These are phyloP conservation scores for Hippoglossus stenolepis DNA, from an alignment of 2,113 vertebrate genomes.

Conservation along the genomic window DNA sequence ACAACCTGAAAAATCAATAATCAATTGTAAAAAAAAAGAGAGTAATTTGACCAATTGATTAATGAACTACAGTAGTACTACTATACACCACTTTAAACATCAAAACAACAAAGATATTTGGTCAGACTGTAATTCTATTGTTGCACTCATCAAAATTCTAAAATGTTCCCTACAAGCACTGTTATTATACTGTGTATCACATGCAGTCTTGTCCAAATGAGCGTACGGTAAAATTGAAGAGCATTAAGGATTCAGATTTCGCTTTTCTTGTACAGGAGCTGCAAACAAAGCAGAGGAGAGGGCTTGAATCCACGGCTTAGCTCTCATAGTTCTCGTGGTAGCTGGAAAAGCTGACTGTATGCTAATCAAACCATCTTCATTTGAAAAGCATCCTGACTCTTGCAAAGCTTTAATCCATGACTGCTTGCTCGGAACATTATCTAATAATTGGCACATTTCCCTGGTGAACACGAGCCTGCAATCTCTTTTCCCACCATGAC, in stretches of 20 bases:
- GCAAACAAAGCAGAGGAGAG: slow-evolving; percentile 7
- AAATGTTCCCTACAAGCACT: background rate
- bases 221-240: no score
- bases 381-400: slow-evolving; percentile 65
- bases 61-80: background rate
- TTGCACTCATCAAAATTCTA: background rate
- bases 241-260: background rate
- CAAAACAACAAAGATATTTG: no score
- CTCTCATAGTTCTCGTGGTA: slow-evolving; percentile 36
- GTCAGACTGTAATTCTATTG: no score
- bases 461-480: slow-evolving; percentile 62
- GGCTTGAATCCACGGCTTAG: slow-evolving; percentile 31
- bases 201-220: no score
- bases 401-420: slow-evolving; percentile 69
- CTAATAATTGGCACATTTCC: slow-evolving; percentile 72
- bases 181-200: no score
- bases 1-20: no score
- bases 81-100: background rate
- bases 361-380: slow-evolving; percentile 71
- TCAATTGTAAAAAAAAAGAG: no score
- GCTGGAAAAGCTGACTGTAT: slow-evolving; percentile 37
- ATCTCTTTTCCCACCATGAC: slow-evolving; percentile 59
- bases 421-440: slow-evolving; percentile 69
- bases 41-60: background rate
- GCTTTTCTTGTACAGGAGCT: slow-evolving; percentile 25